phyloP scores from a whole-genome alignment of 2,113 vertebrate species.

The Girardinichthys multiradiatus region DNA sequence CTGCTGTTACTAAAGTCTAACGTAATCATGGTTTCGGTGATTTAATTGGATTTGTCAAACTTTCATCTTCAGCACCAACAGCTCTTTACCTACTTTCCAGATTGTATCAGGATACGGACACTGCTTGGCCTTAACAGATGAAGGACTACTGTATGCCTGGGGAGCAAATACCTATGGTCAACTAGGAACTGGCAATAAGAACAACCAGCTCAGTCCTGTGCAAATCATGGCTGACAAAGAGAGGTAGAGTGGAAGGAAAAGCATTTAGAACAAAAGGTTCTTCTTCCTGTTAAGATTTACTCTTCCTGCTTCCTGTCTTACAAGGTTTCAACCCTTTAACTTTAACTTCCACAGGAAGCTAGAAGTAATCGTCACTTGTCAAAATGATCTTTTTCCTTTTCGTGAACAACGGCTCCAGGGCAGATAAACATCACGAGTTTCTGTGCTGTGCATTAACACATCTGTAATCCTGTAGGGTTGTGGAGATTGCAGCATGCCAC shows the following conservation, averaged over 20 bases:
- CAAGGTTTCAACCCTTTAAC: slow-evolving; percentile 11
- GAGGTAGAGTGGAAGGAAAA: slow-evolving; percentile 80
- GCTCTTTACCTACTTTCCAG: slow-evolving; percentile 71
- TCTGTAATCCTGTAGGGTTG: slow-evolving; percentile 78
- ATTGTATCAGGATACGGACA: slow-evolving; percentile 92
- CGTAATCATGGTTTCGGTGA: too few relatives aligned
- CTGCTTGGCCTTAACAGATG: slow-evolving; percentile 92
- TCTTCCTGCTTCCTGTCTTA: slow-evolving; percentile 33
- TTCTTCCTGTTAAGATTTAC: slow-evolving; percentile 17
- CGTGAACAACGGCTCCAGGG: neutral
- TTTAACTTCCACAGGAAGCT: neutral
- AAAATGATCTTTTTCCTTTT: neutral
- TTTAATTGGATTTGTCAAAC: neutral
- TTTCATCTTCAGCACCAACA: rapidly evolving
- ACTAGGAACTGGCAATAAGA: slow-evolving; percentile 93
- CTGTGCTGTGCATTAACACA: rapidly evolving
- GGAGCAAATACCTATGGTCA: slow-evolving; percentile 95
- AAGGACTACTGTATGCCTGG: slow-evolving; percentile 93
- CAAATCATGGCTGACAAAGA: slow-evolving; percentile 92
- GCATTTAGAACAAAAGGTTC: neutral
- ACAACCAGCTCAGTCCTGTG: slow-evolving; percentile 89
- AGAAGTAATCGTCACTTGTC: neutral
- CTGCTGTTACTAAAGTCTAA: too few relatives aligned
- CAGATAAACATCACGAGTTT: neutral
- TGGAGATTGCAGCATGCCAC: slow-evolving; percentile 87